A percentile compares a stretch with the other conserved stretches of the same genome.
These are phyloP conservation scores for cattle (Bos taurus) DNA, from an alignment of 2,113 vertebrate species.

Conservation along the genomic window DNA sequence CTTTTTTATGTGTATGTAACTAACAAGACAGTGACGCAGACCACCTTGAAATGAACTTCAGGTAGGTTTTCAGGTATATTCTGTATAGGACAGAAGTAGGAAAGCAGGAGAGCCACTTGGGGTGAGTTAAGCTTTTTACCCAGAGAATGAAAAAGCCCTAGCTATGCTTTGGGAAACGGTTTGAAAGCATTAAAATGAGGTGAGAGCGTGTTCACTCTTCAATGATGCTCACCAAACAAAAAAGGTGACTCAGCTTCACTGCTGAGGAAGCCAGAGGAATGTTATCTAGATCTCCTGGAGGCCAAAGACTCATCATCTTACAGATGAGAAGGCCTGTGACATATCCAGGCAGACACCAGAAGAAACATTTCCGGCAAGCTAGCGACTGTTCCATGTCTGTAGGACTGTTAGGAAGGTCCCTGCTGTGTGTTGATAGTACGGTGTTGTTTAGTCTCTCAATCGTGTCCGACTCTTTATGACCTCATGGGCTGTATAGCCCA, in stretches of 20 bases:
- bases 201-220: not conserved
- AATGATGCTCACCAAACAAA: not conserved
- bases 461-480: not conserved
- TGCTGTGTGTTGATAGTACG: not conserved
- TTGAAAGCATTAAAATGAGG: not conserved
- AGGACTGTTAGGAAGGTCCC: not conserved
- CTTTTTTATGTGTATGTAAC: not conserved
- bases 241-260: not conserved
- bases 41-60: not conserved
- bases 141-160: not conserved
- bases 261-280: conserved; percentile 8
- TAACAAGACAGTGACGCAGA: not conserved
- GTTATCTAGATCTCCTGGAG: conserved; percentile 33
- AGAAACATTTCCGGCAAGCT: conserved; percentile 2
- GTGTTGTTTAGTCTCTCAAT: not conserved
- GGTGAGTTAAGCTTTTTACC: not conserved
- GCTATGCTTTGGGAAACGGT: not conserved
- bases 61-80: not conserved
- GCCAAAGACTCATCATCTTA: conserved; percentile 14
- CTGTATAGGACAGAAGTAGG: not conserved
- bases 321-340: not conserved
- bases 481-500: not conserved
- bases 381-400: not conserved
- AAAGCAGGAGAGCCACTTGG: not conserved
- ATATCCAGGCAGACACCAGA: not conserved